Evolutionary conservation across 2,888 invertebrate species (phyloP), one percentile per base, ranked within the genome.

Genomic region (Cabera pusaria): DNA sequence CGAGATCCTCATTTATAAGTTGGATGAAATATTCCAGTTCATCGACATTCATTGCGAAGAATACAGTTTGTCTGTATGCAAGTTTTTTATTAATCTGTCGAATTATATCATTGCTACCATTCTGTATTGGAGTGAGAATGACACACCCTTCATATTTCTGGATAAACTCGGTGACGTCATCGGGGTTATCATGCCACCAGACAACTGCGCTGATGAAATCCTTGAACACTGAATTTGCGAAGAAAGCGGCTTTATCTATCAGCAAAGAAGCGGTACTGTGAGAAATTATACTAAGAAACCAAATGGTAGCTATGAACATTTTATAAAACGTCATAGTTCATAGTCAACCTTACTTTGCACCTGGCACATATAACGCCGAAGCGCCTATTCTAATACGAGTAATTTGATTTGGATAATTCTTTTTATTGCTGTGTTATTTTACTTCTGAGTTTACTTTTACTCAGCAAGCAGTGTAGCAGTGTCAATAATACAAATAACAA

Each of bases 11-110:
- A 31, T 68, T 64, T 7, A 73, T 38, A 6, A 56, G 32, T 22
- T 41, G 16, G 14, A 70, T 33, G 11, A 70, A 66, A 31, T 51
- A 41, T 8, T 48, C 38, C 27, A 76, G 72, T 44, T 72, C 67
- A n/a, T 59, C 18, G 20, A 58, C 22, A 1, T 41, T 37, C 8
- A 18, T 36, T 9, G 69, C 64, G 21, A 81, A 71, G 8, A 73
- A 53, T 6, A 81, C 49, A 0, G 68, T 66, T 57, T 78, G 79
- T 18, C 44, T 52, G 24, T 54, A 72, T 10, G 48, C 45, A 18
- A 56, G 35, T 1, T 43, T 39, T 36, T 55, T 44, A 16, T 59
- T 51, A 4, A 56, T 37, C 2, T 43, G 14, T 11, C 37, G 33
- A 11, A 58, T 44, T 8, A 12, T 36, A 3, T 40, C 27, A 21